phyloP scores from a whole-genome alignment of 2,797 vertebrate species.

The Spea hammondii region DNA sequence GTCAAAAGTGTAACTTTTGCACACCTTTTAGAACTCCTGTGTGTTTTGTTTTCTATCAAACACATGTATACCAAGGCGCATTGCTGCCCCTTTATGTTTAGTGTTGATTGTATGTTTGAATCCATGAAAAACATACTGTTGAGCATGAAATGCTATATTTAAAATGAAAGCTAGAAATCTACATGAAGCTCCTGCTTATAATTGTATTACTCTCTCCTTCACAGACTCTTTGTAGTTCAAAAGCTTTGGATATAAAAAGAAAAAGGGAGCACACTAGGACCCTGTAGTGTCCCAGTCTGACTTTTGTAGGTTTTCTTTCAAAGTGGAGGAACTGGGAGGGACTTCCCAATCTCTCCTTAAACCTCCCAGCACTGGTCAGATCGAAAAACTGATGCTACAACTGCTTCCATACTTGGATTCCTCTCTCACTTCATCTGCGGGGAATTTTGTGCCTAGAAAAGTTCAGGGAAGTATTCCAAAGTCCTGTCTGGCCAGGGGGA shows the following conservation, averaged over 20 bases:
- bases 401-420: constrained; percentile 53
- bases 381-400: constrained; percentile 67
- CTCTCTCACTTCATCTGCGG: constrained; percentile 45
- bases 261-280: constrained; percentile 51
- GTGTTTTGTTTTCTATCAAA: no score
- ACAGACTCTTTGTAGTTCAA: neutral
- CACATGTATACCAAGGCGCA: no score
- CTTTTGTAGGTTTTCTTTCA: constrained; percentile 54
- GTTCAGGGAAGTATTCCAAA: constrained; percentile 44
- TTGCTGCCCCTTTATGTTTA: no score
- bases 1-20: no score
- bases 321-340: constrained; percentile 61
- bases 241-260: neutral
- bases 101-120: no score
- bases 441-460: constrained; percentile 34
- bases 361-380: constrained; percentile 56
- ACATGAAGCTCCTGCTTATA: no score
- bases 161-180: no score
- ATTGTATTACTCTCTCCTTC: neutral
- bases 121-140: no score
- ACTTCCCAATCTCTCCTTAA: constrained; percentile 61
- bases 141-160: no score
- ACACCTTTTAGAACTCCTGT: no score
- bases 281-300: constrained; percentile 51
- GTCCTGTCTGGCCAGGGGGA: constrained; percentile 53